Evolutionary conservation across 2,888 invertebrate species (phyloP), one percentile per base, ranked within the genome.

Genomic region (Oscheius onirici): DNA sequence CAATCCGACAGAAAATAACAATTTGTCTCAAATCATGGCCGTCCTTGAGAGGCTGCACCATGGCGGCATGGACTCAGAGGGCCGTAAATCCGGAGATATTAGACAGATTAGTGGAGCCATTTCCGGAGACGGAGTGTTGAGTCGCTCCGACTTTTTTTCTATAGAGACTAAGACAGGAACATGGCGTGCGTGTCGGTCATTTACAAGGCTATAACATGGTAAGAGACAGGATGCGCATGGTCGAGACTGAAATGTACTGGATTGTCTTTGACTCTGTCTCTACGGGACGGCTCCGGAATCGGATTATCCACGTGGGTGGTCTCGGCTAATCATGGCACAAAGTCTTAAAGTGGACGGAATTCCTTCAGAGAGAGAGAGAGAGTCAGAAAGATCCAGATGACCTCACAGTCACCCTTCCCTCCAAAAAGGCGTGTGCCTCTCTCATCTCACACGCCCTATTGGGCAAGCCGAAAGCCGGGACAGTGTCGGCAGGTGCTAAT

Each of bases 41-140:
- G n/a, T 17, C 46, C 17, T 46, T 46, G 22, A 49, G 49, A 17
- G 49, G 49, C 49, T 22, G 49, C 10, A 17, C 49, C 20, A 22
- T 10, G 10, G 17, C 20, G 49, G 17, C n/a, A 10, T 34, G 5
- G 34, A 8, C 34, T 34, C 34, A 58, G 34, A 46, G 46, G 63
- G 63, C 49, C 46, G 46, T 49, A 63, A 26, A 63, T 63, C 49
- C 63, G 63, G 49, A 63, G 63, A 63, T 63, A 46, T 63, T 63
- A 63, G 63, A 10, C 13, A 24, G 63, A 63, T 63, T 63, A 46
- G 46, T 24, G 22, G 46, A 26, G 15, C 49, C 55, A 55, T 26
- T 55, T 54, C 15, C 28, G 34, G 55, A 55, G 17, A 34, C 28
- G n/a, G 55, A 55, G 28, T 55, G 22, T 28, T 26, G 6, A 24